Evolutionary conservation across 2,888 invertebrate genomes (phyloP).

Genomic region (Hyalella azteca): DNA sequence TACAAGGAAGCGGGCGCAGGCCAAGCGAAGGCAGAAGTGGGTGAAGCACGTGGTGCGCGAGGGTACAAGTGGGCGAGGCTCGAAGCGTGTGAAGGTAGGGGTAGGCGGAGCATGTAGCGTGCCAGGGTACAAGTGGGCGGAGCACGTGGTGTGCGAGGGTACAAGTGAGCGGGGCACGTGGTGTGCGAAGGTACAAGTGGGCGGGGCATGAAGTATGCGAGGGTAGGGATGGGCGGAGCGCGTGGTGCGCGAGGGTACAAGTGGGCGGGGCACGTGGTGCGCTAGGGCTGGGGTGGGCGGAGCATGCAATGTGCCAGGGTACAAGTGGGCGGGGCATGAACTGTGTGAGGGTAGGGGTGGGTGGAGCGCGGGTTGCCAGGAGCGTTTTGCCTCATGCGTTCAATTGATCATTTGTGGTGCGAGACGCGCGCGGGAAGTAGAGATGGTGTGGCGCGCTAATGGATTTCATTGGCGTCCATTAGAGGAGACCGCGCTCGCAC

Average conservation of each 20-base stretch:
- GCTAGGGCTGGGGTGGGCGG: neutral
- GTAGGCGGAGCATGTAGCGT: neutral
- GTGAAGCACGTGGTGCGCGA: too few species aligned
- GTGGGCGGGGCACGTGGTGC: neutral
- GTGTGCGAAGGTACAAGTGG: neutral
- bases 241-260: neutral
- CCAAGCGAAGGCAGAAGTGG: too few species aligned
- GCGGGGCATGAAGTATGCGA: neutral
- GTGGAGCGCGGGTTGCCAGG: too few species aligned
- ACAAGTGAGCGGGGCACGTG: neutral
- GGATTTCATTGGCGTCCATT: neutral
- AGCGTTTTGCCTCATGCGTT: slow-evolving; percentile 26
- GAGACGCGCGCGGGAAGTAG: slow-evolving; percentile 28
- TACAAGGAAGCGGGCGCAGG: too few species aligned
- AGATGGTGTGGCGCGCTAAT: neutral
- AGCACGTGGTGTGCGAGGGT: too few species aligned
- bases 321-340: neutral
- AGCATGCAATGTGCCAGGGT: neutral
- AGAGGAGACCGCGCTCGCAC: neutral
- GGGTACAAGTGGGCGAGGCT: too few species aligned
- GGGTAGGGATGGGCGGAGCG: neutral
- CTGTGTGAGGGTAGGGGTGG: too few species aligned
- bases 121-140: neutral
- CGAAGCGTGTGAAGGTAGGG: too few species aligned
- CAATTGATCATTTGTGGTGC: slow-evolving; percentile 23